A percentile compares a stretch with the other conserved stretches of the same genome.
Conservation (phyloP, 2,113 vertebrate genomes). For the Semicossyphus pulcher region DNA sequence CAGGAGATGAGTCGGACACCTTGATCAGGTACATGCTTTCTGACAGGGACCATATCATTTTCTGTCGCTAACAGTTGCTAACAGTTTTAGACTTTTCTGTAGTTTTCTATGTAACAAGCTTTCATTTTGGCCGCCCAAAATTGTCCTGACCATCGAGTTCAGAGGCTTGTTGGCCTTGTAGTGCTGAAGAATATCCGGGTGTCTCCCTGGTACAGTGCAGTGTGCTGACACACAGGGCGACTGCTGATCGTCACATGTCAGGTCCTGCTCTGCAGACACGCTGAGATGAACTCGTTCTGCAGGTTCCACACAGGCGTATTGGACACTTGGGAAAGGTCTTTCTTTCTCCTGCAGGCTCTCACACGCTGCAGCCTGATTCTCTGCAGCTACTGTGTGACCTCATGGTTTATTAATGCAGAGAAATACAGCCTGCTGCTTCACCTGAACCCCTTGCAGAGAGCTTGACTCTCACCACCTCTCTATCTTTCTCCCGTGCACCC, state of each 20-base stretch:
- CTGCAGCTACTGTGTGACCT: not conserved
- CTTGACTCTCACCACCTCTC: slow-evolving; percentile 1
- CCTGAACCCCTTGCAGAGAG: slow-evolving; percentile 3
- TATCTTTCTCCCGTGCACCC: slow-evolving; percentile 35
- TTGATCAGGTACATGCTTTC: too few relatives aligned
- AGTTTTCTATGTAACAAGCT: too few relatives aligned
- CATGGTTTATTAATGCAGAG: not conserved
- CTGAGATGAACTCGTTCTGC: slow-evolving; percentile 1
- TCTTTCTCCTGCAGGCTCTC: not conserved
- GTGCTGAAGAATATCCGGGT: too few relatives aligned
- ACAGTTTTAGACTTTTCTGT: too few relatives aligned
- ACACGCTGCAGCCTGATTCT: not conserved
- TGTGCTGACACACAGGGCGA: not conserved
- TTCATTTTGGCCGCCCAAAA: too few relatives aligned
- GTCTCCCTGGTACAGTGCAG: not conserved
- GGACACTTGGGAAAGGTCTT: not conserved
- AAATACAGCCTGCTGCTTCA: not conserved
- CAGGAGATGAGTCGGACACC: too few relatives aligned
- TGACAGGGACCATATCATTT: too few relatives aligned
- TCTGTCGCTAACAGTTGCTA: too few relatives aligned
- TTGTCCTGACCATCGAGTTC: too few relatives aligned
- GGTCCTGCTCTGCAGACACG: not conserved
- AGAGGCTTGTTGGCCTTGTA: not conserved
- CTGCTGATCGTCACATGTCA: not conserved
- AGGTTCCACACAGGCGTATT: not conserved